Percentiles rank a stretch among this genome's conserved stretches.
Conservation (phyloP, 1,140 invertebrate species). For the Drosophila baimaii region DNA sequence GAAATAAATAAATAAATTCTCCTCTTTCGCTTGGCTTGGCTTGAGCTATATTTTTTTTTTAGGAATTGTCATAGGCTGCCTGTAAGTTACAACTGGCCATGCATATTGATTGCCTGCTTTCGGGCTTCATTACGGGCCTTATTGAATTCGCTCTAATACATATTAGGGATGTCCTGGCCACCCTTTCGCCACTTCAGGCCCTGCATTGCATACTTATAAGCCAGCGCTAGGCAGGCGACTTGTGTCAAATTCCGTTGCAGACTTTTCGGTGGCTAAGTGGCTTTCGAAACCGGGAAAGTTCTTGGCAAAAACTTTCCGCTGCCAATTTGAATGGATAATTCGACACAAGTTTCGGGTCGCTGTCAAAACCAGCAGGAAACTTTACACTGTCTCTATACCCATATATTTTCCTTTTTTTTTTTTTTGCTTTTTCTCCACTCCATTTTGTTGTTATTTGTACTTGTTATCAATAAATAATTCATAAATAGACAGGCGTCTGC, state of each 20-base stretch:
- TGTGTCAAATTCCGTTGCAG: slow-evolving; percentile 16
- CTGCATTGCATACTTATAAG: slow-evolving; percentile 40
- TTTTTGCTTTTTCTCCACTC: no score
- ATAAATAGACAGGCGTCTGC: slow-evolving; percentile 53
- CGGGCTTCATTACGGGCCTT: slow-evolving; percentile 3
- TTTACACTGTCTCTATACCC: slow-evolving; percentile 43
- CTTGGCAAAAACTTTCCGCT: slow-evolving; percentile 22
- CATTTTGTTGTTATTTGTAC: slow-evolving; percentile 24
- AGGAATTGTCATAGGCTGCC: not conserved
- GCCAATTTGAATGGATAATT: slow-evolving; percentile 42
- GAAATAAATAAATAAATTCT: slow-evolving; percentile 7
- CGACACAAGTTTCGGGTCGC: slow-evolving; percentile 55
- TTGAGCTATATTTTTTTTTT: slow-evolving; percentile 8
- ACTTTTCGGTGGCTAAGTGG: slow-evolving; percentile 34
- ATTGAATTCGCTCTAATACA: slow-evolving; percentile 24
- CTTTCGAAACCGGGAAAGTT: slow-evolving; percentile 25
- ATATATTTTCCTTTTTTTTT: slow-evolving; percentile 2
- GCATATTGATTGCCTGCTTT: slow-evolving; percentile 17
- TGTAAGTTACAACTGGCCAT: not conserved
- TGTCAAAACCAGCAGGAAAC: slow-evolving; percentile 55
- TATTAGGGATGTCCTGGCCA: not conserved
- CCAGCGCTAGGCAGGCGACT: slow-evolving; percentile 3
- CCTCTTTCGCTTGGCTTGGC: not conserved
- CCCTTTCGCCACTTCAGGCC: slow-evolving; percentile 7
- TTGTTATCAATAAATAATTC: slow-evolving; percentile 73